These are phyloP conservation scores for Sicus ferrugineus DNA, from an alignment of 2,888 invertebrate species.

Conservation along the genomic window DNA sequence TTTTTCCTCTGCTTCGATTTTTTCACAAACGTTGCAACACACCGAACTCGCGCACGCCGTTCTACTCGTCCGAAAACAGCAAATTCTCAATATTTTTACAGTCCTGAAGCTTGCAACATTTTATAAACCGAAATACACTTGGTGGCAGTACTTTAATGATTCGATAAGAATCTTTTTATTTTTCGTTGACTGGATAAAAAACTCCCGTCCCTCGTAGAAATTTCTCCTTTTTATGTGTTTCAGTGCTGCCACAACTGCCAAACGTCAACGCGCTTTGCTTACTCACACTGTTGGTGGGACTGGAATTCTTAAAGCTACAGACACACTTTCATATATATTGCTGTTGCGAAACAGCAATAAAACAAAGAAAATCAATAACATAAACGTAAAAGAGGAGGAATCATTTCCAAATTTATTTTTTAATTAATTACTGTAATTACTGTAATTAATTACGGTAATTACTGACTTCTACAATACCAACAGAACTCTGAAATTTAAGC, in stretches of 20 bases:
- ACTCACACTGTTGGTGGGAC: background rate
- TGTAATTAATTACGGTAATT: background rate
- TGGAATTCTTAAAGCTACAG: background rate
- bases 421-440: background rate
- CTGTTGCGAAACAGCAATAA: too few species aligned
- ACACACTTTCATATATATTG: too few species aligned
- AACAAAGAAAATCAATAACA: background rate
- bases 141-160: background rate
- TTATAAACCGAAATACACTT: background rate
- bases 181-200: slow-evolving; percentile 31
- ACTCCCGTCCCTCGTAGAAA: slow-evolving; percentile 36
- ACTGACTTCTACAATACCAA: too few species aligned
- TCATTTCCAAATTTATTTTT: background rate
- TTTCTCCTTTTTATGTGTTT: slow-evolving; percentile 32
- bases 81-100: background rate
- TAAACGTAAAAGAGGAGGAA: background rate
- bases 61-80: background rate
- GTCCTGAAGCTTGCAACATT: background rate
- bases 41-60: background rate
- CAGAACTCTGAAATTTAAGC: too few species aligned
- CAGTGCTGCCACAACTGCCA: slow-evolving; percentile 16
- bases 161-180: slow-evolving; percentile 26
- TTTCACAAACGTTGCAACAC: slow-evolving; percentile 35
- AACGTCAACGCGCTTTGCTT: background rate
- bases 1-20: slow-evolving; percentile 34